Evolutionary conservation across 2,888 invertebrate genomes (phyloP).

Genomic region (Drosophila phalerata): DNA sequence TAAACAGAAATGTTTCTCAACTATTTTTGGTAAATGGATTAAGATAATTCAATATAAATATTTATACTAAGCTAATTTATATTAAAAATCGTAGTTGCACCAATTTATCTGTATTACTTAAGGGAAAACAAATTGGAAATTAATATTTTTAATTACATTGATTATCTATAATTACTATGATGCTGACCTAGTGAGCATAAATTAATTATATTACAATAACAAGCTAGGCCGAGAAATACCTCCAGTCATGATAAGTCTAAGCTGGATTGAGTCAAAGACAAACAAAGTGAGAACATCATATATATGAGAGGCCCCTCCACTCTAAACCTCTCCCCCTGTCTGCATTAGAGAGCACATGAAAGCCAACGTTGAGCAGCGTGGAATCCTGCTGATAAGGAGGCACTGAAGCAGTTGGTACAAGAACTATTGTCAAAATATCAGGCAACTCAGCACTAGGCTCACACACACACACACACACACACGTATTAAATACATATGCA

Average conservation of each 20-base stretch:
- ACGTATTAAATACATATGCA: constrained; percentile 6
- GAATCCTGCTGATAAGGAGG: constrained; percentile 53
- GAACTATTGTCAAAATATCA: constrained; percentile 65
- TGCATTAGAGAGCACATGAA: constrained; percentile 52
- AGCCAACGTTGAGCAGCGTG: constrained; percentile 43
- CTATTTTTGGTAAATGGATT: too few species aligned
- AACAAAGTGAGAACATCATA: constrained; percentile 1
- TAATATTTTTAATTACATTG: too few species aligned
- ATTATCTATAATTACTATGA: too few species aligned
- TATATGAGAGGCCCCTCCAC: neutral
- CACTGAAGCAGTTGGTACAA: constrained; percentile 56
- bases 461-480: constrained; percentile 15
- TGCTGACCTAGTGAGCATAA: neutral
- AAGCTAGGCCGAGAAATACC: neutral
- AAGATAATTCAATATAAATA: too few species aligned
- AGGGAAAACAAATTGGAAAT: too few species aligned
- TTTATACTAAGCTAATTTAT: too few species aligned
- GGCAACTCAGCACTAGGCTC: constrained; percentile 24
- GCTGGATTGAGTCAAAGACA: constrained; percentile 20
- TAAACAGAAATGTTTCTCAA: too few species aligned
- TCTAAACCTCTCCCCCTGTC: neutral
- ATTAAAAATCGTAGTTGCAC: too few species aligned
- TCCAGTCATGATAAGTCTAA: neutral
- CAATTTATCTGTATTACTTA: too few species aligned
- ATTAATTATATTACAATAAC: neutral